Percentiles rank a stretch among this genome's conserved stretches.
These are phyloP conservation scores for Erpetoichthys calabaricus DNA, from an alignment of 2,797 vertebrate genomes.

Conservation along the genomic window DNA sequence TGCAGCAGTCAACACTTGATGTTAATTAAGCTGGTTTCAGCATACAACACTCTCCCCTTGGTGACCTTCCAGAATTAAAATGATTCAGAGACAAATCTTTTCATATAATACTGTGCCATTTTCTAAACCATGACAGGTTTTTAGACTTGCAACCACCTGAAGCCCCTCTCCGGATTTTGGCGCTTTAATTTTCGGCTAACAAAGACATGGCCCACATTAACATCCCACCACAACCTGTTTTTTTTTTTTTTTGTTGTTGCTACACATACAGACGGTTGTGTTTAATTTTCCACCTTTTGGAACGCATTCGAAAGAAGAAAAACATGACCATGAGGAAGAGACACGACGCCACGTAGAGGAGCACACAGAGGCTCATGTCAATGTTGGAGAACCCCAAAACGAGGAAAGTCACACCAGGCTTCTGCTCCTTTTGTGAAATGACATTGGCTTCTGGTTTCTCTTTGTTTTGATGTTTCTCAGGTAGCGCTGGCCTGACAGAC, in stretches of 20 bases:
- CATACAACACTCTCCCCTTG: too few relatives aligned
- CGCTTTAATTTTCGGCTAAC: too few relatives aligned
- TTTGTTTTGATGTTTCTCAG: neutral
- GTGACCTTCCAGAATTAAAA: too few relatives aligned
- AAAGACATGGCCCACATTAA: too few relatives aligned
- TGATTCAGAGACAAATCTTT: too few relatives aligned
- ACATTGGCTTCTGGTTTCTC: accelerated
- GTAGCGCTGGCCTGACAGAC: slow-evolving; percentile 6
- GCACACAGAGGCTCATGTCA: slow-evolving; percentile 89
- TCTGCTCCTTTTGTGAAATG: slow-evolving; percentile 12
- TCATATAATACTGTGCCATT: too few relatives aligned
- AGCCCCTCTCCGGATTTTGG: too few relatives aligned
- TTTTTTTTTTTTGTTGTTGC: slow-evolving; percentile 1
- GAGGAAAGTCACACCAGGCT: slow-evolving; percentile 44
- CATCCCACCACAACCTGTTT: too few relatives aligned
- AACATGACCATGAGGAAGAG: slow-evolving; percentile 82
- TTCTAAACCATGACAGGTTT: too few relatives aligned
- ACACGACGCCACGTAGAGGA: slow-evolving; percentile 73
- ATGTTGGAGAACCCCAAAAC: slow-evolving; percentile 75
- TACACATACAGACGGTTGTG: slow-evolving; percentile 51
- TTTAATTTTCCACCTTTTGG: slow-evolving; percentile 63
- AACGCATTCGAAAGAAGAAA: slow-evolving; percentile 78
- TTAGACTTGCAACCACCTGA: too few relatives aligned
- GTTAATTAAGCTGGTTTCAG: too few relatives aligned
- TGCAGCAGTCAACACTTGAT: too few relatives aligned